These are phyloP conservation scores for Pyrocephalus nanus DNA, from an alignment of 2,797 vertebrate species.

Conservation along the genomic window DNA sequence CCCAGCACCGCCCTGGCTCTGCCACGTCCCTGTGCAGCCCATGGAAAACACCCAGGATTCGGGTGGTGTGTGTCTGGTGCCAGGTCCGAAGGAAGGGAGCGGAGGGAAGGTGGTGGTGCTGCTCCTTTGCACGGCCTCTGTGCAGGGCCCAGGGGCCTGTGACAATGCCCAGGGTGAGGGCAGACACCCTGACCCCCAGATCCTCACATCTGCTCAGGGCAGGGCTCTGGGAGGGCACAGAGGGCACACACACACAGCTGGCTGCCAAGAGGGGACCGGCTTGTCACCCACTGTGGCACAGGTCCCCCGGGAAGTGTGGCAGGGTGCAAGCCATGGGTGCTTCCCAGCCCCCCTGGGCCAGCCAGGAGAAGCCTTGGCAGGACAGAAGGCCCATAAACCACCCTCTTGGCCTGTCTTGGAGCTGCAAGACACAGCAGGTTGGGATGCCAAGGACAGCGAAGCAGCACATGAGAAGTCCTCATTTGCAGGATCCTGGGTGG, in stretches of 20 bases:
- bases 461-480: not conserved
- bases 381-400: not conserved
- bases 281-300: not conserved
- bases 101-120: not conserved
- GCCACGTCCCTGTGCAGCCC: not conserved
- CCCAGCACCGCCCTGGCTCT: not conserved
- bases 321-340: not conserved
- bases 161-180: rapidly evolving
- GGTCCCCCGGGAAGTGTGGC: not conserved
- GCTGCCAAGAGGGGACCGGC: not conserved
- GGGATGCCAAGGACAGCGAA: not conserved
- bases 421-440: rapidly evolving
- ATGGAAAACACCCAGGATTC: not conserved
- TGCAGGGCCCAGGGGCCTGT: not conserved
- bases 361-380: not conserved
- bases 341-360: not conserved
- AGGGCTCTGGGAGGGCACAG: not conserved
- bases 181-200: not conserved
- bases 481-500: not conserved
- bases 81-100: not conserved
- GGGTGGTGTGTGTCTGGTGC: rapidly evolving
- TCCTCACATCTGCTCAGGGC: not conserved
- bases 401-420: too few relatives aligned
- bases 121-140: not conserved
- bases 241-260: not conserved